Evolutionary conservation across 2,797 vertebrate species (phyloP).

Genomic region (Rhabdophis nuchalis): DNA sequence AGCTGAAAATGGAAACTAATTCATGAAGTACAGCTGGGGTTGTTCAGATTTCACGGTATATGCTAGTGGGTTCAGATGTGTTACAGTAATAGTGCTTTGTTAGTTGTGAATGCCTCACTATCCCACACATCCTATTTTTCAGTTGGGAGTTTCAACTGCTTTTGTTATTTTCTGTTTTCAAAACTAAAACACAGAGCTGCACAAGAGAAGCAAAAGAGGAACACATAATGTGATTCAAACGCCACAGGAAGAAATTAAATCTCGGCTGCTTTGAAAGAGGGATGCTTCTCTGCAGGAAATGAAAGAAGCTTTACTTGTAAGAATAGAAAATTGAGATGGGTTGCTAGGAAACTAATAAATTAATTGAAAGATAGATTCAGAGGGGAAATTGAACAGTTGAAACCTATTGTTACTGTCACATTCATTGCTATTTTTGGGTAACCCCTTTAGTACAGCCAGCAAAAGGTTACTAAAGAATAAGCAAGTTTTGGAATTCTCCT

Average conservation of each 20-base stretch:
- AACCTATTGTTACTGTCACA: constrained; percentile 60
- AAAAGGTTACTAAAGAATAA: neutral
- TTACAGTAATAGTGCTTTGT: neutral
- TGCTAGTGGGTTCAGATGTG: neutral
- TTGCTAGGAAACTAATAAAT: constrained; percentile 70
- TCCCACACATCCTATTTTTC: constrained; percentile 34
- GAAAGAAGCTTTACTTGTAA: constrained; percentile 56
- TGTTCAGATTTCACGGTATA: neutral
- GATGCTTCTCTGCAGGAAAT: constrained; percentile 64
- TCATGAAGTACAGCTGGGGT: neutral
- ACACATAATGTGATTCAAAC: constrained; percentile 54
- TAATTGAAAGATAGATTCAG: constrained; percentile 67
- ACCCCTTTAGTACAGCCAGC: neutral
- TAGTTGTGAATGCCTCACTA: neutral
- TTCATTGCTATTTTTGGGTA: constrained; percentile 37
- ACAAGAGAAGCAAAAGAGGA: constrained; percentile 44
- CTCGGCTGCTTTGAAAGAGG: constrained; percentile 64
- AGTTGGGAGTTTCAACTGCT: constrained; percentile 23
- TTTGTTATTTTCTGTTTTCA: constrained; percentile 34
- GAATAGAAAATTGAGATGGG: constrained; percentile 64
- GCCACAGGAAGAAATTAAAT: constrained; percentile 66
- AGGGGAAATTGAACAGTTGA: constrained; percentile 65
- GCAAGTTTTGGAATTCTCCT: neutral
- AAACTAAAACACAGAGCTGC: constrained; percentile 52
- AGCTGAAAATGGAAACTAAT: neutral